Evolutionary conservation across 1,140 invertebrate genomes (phyloP).

Genomic region (Leptestheria dahalacensis): DNA sequence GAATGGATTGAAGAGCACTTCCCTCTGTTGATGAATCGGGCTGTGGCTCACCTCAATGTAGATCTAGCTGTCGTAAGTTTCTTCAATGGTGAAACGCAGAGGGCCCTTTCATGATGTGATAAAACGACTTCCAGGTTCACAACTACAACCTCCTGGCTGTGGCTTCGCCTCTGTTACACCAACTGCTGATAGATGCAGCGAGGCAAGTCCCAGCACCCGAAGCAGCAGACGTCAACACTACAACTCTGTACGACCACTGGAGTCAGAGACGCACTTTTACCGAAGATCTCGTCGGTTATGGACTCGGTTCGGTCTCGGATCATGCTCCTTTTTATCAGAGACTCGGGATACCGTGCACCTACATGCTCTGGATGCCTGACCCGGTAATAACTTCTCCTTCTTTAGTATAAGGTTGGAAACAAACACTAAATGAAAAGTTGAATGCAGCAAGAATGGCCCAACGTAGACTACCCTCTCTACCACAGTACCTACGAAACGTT

Average conservation of each 20-base stretch:
- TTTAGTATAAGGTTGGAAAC: too few relatives aligned
- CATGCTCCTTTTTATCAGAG: slow-evolving; percentile 20
- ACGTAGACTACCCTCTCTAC: slow-evolving; percentile 24
- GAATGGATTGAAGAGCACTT: slow-evolving; percentile 24
- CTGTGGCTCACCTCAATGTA: slow-evolving; percentile 29
- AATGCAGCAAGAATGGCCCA: slow-evolving; percentile 13
- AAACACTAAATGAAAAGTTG: too few relatives aligned
- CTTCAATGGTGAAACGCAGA: too few relatives aligned
- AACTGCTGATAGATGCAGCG: slow-evolving; percentile 25
- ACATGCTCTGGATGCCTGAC: slow-evolving; percentile 19
- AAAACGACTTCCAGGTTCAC: too few relatives aligned
- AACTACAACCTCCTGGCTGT: slow-evolving; percentile 17
- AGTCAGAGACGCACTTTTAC: slow-evolving; percentile 13
- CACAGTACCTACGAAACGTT: slow-evolving; percentile 26
- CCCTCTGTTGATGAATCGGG: slow-evolving; percentile 22
- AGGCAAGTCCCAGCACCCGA: slow-evolving; percentile 21
- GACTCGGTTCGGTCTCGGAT: slow-evolving; percentile 18
- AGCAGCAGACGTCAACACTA: slow-evolving; percentile 15
- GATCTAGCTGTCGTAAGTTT: slow-evolving; percentile 23
- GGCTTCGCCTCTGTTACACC: slow-evolving; percentile 25
- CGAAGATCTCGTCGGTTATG: slow-evolving; percentile 17
- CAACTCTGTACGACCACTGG: slow-evolving; percentile 20
- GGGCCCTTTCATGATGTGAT: too few relatives aligned
- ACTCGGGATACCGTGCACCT: slow-evolving; percentile 20
- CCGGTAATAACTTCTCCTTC: too few relatives aligned